phyloP scores from a whole-genome alignment of 2,888 invertebrate genomes.

The Schrankia costaestrigalis region DNA sequence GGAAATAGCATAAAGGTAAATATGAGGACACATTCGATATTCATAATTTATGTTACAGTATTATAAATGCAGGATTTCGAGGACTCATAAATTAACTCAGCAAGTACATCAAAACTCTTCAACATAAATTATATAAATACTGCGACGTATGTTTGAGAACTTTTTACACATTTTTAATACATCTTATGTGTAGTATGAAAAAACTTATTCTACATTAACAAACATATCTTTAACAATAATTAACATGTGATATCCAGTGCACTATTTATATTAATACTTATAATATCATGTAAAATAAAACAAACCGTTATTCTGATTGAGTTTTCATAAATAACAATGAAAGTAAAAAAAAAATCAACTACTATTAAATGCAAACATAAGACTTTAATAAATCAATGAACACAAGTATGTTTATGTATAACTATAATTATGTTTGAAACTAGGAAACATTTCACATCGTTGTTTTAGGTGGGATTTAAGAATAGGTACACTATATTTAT shows the following conservation, averaged over 20 bases:
- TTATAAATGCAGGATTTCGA: constrained; percentile 52
- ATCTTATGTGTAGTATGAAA: constrained; percentile 19
- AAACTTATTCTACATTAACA: constrained; percentile 17
- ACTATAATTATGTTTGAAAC: constrained; percentile 43
- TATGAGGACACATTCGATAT: constrained; percentile 12
- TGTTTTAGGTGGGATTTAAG: constrained; percentile 61
- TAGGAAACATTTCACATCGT: constrained; percentile 48
- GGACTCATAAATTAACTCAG: constrained; percentile 32
- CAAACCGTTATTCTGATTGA: constrained; percentile 40
- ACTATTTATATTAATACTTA: constrained; percentile 50
- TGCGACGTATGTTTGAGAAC: constrained; percentile 46
- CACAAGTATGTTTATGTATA: constrained; percentile 47
- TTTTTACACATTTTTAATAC: constrained; percentile 14
- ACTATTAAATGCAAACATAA: constrained; percentile 54
- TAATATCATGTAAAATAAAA: constrained; percentile 41
- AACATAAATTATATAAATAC: constrained; percentile 42
- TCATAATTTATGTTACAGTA: constrained; percentile 30
- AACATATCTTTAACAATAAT: constrained; percentile 29
- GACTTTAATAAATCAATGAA: constrained; percentile 42
- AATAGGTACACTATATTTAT: constrained; percentile 42
- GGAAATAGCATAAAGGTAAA: constrained; percentile 12
- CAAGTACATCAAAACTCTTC: constrained; percentile 30
- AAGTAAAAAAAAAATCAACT: constrained; percentile 35
- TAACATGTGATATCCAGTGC: constrained; percentile 37
- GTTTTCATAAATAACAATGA: constrained; percentile 42